Base-by-base conservation (phyloP, 92 coral and sea anemone species). In the Isaurus tuberculatus region DNA sequence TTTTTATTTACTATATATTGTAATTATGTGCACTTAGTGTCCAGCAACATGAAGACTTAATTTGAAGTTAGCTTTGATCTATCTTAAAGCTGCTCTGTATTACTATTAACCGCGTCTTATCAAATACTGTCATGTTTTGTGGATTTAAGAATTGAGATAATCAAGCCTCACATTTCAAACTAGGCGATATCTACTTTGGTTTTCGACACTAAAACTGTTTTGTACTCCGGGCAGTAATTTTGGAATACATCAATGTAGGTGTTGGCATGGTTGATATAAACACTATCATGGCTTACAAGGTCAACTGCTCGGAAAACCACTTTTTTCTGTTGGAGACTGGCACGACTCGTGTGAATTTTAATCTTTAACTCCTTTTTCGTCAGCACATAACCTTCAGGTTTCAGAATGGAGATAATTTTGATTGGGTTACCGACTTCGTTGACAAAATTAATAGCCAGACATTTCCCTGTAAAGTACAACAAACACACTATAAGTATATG, bases 271-370 rank as follows among this genome's bases (percentile, higher is more conserved):
- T 77, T 77, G 34, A 77, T 34, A 77, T 58, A 77, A 5, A 57
- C 69, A 19, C 58, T 57, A 15, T 23, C 69, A 4, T 28, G 70
- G 8, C 70, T 48, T 9, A 23, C n/a, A 8, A 42, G 43, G 26
- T 87, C 90, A 29, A 81, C 80, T 20, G 87, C 90, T 46, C 74
- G 90, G 37, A 87, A 87, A 42, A 73, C 65, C 14, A 87, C 84
- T 36, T 81, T 73, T 49, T 64, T 72, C 31, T 75, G 83, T n/a
- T 67, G 66, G 25, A 68, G 73, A 5, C 75, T 72, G 42, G 57
- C 61, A 17, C 84, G 23, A 16, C 51, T 74, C 42, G n/a, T 15
- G 22, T 72, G 85, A 4, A 85, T 51, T 34, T 82, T 87, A 0
- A 87, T 48, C 65, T 82, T 87, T 30, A 81, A 74, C 26, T 83